These are phyloP conservation scores for Cisticola juncidis DNA, from an alignment of 2,113 vertebrate genomes.

Conservation along the genomic window DNA sequence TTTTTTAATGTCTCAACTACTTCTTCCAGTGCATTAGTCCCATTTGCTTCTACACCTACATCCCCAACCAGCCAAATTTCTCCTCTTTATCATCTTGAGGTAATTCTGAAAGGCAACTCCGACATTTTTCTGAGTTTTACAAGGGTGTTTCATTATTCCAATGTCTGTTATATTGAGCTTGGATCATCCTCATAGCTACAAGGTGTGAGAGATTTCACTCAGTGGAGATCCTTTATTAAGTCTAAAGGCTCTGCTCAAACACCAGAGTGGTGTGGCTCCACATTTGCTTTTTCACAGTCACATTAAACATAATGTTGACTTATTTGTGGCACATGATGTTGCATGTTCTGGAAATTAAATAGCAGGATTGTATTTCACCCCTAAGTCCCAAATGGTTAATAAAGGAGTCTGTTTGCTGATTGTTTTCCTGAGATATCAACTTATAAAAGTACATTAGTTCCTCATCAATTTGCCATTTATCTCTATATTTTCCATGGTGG, in stretches of 20 bases:
- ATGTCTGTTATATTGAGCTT: neutral
- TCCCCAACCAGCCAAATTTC: neutral
- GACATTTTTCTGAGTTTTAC: neutral
- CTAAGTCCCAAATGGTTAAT: neutral
- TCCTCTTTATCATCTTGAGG: neutral
- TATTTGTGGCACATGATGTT: neutral
- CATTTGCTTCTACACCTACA: neutral
- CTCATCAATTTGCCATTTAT: conserved; percentile 9
- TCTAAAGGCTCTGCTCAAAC: neutral
- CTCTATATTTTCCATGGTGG: neutral
- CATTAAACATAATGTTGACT: neutral
- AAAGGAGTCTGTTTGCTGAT: neutral
- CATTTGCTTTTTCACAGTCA: neutral
- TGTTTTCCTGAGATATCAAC: neutral
- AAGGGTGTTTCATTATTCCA: neutral
- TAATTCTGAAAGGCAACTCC: neutral
- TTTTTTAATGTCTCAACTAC: neutral
- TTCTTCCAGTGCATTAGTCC: neutral
- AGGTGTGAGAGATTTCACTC: neutral
- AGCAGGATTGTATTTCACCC: neutral
- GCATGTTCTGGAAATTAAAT: neutral
- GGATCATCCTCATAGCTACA: neutral
- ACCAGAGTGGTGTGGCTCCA: neutral
- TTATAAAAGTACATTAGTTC: neutral
- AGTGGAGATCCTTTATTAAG: neutral